Percentiles rank a stretch among this genome's conserved stretches.
Conservation (phyloP, 2,797 vertebrate genomes). For the Mallotus villosus region DNA sequence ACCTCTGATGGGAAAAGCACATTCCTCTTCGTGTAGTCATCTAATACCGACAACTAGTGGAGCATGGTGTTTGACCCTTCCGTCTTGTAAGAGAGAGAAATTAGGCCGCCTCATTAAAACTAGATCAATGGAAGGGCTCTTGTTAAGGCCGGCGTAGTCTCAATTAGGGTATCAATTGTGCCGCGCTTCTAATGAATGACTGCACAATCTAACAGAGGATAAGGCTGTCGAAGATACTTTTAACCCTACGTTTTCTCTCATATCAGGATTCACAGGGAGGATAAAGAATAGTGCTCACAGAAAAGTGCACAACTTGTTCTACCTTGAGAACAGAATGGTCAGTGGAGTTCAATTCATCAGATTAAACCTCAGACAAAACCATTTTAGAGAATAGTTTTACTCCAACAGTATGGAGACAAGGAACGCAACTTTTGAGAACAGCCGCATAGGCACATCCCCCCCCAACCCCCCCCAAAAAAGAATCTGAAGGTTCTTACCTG, state of each 20-base stretch:
- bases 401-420: slow-evolving; percentile 14
- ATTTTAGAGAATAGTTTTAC: background rate
- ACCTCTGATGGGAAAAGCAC: slow-evolving; percentile 33
- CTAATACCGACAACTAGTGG: slow-evolving; percentile 52
- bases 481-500: slow-evolving; percentile 82
- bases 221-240: slow-evolving; percentile 34
- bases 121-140: slow-evolving; percentile 67
- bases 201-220: slow-evolving; percentile 38
- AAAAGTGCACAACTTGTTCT: slow-evolving; percentile 31
- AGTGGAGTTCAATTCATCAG: background rate
- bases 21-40: slow-evolving; percentile 57
- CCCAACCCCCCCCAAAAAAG: slow-evolving; percentile 18
- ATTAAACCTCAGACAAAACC: no score
- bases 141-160: slow-evolving; percentile 42
- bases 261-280: slow-evolving; percentile 21
- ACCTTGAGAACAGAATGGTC: slow-evolving; percentile 29
- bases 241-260: slow-evolving; percentile 34
- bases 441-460: background rate
- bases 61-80: slow-evolving; percentile 58
- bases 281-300: slow-evolving; percentile 17
- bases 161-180: slow-evolving; percentile 62
- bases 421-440: slow-evolving; percentile 26
- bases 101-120: slow-evolving; percentile 70
- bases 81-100: slow-evolving; percentile 60
- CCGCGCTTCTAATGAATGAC: slow-evolving; percentile 59